phyloP scores from a whole-genome alignment of 2,113 vertebrate species.

The Callocephalon fimbriatum region DNA sequence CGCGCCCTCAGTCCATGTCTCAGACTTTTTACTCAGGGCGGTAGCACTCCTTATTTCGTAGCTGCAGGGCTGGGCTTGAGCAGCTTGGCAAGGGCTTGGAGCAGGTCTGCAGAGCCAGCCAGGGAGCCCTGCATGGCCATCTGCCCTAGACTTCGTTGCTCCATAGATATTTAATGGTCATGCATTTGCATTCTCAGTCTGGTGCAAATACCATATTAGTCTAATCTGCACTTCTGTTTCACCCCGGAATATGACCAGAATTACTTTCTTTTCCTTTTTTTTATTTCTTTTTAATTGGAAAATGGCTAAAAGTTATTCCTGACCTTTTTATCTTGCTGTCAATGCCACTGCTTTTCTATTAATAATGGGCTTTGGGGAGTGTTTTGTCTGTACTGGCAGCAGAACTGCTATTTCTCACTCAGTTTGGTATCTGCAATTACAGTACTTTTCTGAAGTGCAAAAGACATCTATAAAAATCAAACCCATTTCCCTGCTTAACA shows the following conservation, averaged over 20 bases:
- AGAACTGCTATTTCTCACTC: constrained; percentile 40
- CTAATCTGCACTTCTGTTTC: not conserved
- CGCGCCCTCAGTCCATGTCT: not conserved
- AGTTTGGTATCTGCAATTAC: constrained; percentile 40
- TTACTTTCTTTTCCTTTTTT: not conserved
- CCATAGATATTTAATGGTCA: not conserved
- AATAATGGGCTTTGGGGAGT: constrained; percentile 25
- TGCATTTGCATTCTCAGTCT: not conserved
- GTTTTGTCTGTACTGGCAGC: constrained; percentile 4
- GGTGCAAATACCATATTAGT: not conserved
- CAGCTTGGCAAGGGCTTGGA: not conserved
- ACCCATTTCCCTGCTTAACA: constrained; percentile 1
- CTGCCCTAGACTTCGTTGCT: not conserved
- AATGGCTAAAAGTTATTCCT: constrained; percentile 10
- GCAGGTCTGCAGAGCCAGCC: not conserved
- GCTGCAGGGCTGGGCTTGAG: not conserved
- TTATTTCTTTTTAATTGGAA: not conserved
- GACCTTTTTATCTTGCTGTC: not conserved
- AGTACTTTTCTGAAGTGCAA: constrained; percentile 45
- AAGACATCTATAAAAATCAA: constrained; percentile 55
- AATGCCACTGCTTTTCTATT: constrained; percentile 36
- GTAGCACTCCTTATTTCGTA: not conserved
- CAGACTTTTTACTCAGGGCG: not conserved
- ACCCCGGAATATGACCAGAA: not conserved
- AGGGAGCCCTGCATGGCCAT: accelerated